A percentile compares a stretch with the other conserved stretches of the same genome.
phyloP scores from a whole-genome alignment of 2,113 vertebrate genomes.

The Lanius collurio region DNA sequence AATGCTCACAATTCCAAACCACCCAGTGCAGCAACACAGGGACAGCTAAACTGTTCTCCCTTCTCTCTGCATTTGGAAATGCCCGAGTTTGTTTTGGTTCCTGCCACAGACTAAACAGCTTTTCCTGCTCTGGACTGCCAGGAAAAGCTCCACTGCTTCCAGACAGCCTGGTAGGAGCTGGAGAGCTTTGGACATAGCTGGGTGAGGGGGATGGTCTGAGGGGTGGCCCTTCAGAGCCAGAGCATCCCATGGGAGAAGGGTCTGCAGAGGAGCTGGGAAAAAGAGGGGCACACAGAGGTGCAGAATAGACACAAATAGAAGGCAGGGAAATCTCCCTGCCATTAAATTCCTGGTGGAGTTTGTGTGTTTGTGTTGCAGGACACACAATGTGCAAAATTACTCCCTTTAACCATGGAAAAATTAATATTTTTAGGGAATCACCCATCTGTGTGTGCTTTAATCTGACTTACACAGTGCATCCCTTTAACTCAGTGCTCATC shows the following conservation, averaged over 20 bases:
- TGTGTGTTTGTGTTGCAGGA: background rate
- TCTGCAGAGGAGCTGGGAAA: background rate
- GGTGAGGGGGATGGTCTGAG: background rate
- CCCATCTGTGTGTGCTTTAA: accelerated
- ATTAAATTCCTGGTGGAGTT: background rate
- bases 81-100: background rate
- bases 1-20: background rate
- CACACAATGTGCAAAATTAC: background rate
- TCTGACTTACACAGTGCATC: background rate
- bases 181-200: background rate
- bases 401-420: background rate
- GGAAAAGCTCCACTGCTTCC: background rate
- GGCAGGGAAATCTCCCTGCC: background rate
- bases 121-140: background rate
- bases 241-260: background rate
- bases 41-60: background rate
- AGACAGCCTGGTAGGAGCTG: background rate
- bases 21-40: background rate
- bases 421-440: background rate
- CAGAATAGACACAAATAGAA: background rate
- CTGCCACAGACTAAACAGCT: background rate
- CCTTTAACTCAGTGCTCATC: background rate
- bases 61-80: background rate
- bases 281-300: background rate
- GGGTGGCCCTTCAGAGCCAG: background rate